phyloP scores from a whole-genome alignment of 2,888 invertebrate genomes.

The Drosophila algonquin region DNA sequence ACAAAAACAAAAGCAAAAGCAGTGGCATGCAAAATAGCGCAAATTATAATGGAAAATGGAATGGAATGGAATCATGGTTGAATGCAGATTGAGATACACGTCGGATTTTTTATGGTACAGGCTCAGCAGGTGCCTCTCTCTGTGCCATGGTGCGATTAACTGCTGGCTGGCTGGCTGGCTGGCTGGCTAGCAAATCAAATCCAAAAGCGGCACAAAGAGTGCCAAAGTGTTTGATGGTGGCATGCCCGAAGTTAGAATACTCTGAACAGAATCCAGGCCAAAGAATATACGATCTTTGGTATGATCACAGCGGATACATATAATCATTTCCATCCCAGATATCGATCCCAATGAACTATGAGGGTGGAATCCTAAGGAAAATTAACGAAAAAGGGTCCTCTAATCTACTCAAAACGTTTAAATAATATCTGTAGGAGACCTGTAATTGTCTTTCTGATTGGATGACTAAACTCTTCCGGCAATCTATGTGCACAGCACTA shows the following conservation, averaged over 20 bases:
- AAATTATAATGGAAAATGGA: conserved; percentile 50
- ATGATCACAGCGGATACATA: too few species aligned
- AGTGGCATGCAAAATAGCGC: conserved; percentile 63
- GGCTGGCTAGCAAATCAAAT: conserved; percentile 37
- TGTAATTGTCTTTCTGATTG: not conserved
- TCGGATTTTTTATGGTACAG: conserved; percentile 4
- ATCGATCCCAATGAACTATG: too few species aligned
- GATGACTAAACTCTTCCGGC: not conserved
- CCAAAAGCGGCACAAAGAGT: conserved; percentile 21
- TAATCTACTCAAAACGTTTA: too few species aligned
- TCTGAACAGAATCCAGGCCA: conserved; percentile 3
- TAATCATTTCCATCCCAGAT: too few species aligned
- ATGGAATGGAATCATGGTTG: conserved; percentile 52
- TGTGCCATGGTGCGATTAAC: conserved; percentile 28
- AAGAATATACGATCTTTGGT: too few species aligned
- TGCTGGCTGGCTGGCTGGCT: conserved; percentile 14
- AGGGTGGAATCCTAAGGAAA: too few species aligned
- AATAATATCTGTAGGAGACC: not conserved
- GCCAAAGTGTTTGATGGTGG: not conserved
- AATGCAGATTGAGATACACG: conserved; percentile 55
- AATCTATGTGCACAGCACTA: not conserved
- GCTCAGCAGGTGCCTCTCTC: conserved; percentile 3
- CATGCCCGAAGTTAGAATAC: conserved; percentile 12
- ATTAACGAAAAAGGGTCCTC: too few species aligned
- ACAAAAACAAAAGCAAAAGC: conserved; percentile 28